A percentile compares a stretch with the other conserved stretches of the same genome.
These are phyloP conservation scores for Sebastes nivosus DNA, from an alignment of 2,797 vertebrate genomes.

Conservation along the genomic window DNA sequence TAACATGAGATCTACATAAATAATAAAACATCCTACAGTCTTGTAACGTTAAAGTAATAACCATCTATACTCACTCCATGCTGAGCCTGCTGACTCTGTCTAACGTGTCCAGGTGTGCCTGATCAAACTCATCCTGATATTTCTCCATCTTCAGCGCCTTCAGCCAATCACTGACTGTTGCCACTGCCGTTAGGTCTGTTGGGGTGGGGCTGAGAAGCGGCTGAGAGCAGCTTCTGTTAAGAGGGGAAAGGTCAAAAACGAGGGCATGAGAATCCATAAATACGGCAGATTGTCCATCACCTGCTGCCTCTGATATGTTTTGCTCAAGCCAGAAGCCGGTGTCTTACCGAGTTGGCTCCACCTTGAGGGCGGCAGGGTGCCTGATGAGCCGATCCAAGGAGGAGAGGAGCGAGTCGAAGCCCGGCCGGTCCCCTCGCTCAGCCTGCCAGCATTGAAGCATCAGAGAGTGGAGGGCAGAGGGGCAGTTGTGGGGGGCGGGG, in stretches of 20 bases:
- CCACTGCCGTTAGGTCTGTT: constrained; percentile 81
- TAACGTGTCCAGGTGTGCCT: constrained; percentile 90
- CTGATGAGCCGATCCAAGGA: constrained; percentile 85
- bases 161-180: constrained; percentile 91
- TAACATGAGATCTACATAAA: background rate
- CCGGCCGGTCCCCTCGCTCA: constrained; percentile 86
- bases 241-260: constrained; percentile 16
- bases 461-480: constrained; percentile 91
- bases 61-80: constrained; percentile 81
- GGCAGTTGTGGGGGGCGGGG: constrained; percentile 92
- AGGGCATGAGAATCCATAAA: constrained; percentile 1
- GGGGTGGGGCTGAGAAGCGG: constrained; percentile 84
- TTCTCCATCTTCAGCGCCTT: constrained; percentile 94
- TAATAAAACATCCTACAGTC: background rate
- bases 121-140: constrained; percentile 93
- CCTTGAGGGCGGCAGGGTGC: constrained; percentile 84
- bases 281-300: constrained; percentile 1
- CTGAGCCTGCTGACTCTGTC: constrained; percentile 87
- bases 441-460: constrained; percentile 98
- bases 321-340: constrained; percentile 1
- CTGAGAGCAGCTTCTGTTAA: constrained; percentile 81
- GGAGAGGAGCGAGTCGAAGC: constrained; percentile 91
- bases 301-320: constrained; percentile 5
- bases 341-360: constrained; percentile 81
- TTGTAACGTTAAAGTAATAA: background rate